phyloP scores from a whole-genome alignment of 2,113 vertebrate genomes.

The Lophochroa leadbeateri region DNA sequence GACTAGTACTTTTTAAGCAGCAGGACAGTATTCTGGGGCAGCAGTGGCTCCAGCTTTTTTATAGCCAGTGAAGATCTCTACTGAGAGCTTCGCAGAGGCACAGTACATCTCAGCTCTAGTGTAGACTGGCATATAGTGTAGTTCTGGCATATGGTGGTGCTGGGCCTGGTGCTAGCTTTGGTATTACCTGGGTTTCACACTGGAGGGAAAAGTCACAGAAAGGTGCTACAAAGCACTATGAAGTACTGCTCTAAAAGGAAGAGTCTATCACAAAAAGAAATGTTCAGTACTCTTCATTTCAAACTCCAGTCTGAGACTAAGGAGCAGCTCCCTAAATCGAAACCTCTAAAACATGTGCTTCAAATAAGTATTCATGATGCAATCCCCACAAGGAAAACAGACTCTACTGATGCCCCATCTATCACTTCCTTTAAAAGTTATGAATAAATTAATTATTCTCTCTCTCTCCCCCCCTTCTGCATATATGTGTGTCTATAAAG shows the following conservation, averaged over 20 bases:
- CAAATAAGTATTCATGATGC: background rate
- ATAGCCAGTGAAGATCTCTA: background rate
- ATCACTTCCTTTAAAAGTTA: background rate
- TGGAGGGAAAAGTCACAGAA: background rate
- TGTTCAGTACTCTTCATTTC: background rate
- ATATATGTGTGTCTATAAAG: background rate
- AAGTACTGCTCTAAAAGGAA: background rate
- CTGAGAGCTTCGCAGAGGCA: background rate
- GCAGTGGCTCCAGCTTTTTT: background rate
- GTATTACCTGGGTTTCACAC: background rate
- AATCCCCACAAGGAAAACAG: background rate
- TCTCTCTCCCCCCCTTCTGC: background rate
- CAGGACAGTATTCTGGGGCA: background rate
- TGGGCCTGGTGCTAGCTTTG: background rate
- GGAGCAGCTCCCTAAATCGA: background rate
- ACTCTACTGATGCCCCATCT: background rate
- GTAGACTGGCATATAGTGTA: too few relatives aligned
- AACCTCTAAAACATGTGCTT: background rate
- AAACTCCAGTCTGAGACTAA: background rate
- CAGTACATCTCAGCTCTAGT: background rate
- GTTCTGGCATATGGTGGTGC: background rate
- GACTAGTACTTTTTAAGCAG: background rate
- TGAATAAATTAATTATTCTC: background rate
- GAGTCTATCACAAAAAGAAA: background rate
- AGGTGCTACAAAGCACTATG: background rate